Evolutionary conservation across 2,113 vertebrate species (phyloP), one percentile per base, ranked within the genome.

Genomic region (Terrapene triunguis): DNA sequence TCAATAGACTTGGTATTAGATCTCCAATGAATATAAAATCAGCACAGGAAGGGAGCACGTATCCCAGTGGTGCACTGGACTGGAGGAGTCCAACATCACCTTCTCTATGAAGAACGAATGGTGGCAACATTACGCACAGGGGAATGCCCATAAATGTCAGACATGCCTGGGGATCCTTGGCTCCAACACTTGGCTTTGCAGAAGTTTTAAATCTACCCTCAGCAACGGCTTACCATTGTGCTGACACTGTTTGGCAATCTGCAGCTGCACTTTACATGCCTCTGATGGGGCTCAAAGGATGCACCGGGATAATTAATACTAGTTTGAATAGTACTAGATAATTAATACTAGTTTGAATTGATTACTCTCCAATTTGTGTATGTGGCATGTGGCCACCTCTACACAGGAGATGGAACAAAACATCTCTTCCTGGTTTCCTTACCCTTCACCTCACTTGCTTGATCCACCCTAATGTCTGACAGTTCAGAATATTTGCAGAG

Each of bases 401-500:
- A 74, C 44, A 47, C 11, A 78, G 42, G 25, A 78, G 5, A 47
- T 2, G 42, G 12, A 47, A 27, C 25, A 78, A 78, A 78, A 42
- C 42, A 16, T 72, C 65, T 72, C 14, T 59, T 59, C 27, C 57
- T 59, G 6, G 17, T 74, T 74, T 42, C 11, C 10, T 42, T 9
- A 47, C 24, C 22, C 12, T 44, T 91, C 90, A 90, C 7, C 74
- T 92, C 90, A 89, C 8, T 54, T 87, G 65, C 55, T 29, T 14
- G 80, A 53, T 83, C 86, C 85, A 89, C 57, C 81, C 65, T 92
- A 96, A 96, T 79, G 42, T 80, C 74, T 88, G 84, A 81, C 74
- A 50, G 12, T 48, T 29, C 65, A 74, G 32, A 17, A 42, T 79
- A 94, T 85, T 85, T 88, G 88, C 50, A 89, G 82, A 94, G 44